Conservation (phyloP, 2,113 vertebrate genomes). For the Siphamia tubifer region DNA sequence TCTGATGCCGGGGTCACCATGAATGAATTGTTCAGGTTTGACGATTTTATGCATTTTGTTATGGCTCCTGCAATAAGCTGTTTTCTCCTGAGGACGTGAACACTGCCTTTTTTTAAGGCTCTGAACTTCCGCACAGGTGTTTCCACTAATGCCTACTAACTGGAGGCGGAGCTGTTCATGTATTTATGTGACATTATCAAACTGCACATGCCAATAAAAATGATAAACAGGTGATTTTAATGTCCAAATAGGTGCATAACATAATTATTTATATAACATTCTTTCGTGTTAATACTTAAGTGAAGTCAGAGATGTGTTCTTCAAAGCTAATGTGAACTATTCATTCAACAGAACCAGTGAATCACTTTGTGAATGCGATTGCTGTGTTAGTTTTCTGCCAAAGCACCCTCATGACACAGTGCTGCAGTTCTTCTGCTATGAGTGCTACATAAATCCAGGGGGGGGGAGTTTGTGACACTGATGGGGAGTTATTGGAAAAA, state of each 20-base stretch:
- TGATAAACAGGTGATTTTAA: background rate
- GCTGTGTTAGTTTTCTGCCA: background rate
- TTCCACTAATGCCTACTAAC: background rate
- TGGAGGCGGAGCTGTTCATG: background rate
- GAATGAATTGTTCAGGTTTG: no score
- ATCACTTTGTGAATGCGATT: background rate
- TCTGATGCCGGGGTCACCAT: no score
- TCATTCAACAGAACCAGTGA: background rate
- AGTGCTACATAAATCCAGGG: slow-evolving; percentile 28
- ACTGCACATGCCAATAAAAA: background rate
- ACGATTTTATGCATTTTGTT: no score
- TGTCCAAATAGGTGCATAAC: background rate
- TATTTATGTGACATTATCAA: background rate
- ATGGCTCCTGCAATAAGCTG: background rate
- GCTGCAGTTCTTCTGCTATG: background rate
- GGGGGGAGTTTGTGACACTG: slow-evolving; percentile 27
- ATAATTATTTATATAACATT: no score
- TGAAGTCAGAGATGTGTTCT: background rate
- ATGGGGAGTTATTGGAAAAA: slow-evolving; percentile 24
- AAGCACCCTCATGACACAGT: background rate
- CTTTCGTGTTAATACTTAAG: no score
- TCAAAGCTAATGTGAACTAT: slow-evolving; percentile 6
- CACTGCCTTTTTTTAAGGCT: background rate
- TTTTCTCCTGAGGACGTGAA: background rate
- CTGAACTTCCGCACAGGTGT: background rate